Evolutionary conservation across 1,140 invertebrate genomes (phyloP), one percentile per base, ranked within the genome.

Genomic region (Drosophila tani): DNA sequence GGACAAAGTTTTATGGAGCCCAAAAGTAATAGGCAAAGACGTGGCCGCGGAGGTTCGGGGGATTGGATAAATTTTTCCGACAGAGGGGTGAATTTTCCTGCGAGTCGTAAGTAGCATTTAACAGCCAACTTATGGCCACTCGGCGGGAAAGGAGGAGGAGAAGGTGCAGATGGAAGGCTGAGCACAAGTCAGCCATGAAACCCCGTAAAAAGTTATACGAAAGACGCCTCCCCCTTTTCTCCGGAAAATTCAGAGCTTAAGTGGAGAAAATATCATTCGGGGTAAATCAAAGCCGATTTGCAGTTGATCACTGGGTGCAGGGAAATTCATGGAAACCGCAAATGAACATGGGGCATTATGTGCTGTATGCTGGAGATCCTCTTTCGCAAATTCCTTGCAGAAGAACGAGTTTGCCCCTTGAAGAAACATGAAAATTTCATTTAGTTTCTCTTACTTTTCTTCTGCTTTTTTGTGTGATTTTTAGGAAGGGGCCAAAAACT

Each of bases 21-120:
- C 83, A 83, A 86, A 88, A 83, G 84, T 88, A 88, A 88, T 87
- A 87, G 83, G 84, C 84, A 88, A 80, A 81, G 78, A 62, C 67
- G 24, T 50, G 14, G 55, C 14, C 12, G 38, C 17, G 27, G 32
- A 38, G 38, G 45, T 2, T 35, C 14, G 21, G 19, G 53, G 50
- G 50, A 50, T 74, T 69, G 53, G 53, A 56, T 56, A 56, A 56
- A 56, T 56, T 56, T 56, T 56, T 40, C 53, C 53, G 21, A 29
- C 27, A 27, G 43, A 6, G 35, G 35, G 56, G n/a, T 38, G 47
- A 58, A 50, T 74, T 73, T 77, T 80, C 70, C 75, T 80, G 84
- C 71, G 60, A 77, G 83, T 74, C 67, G 83, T 87, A 87, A 87
- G 83, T 87, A 87, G 83, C 83, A 88, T 87, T 87, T 87, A 87